Conservation (phyloP, 2,113 vertebrate genomes). For the Pionites leucogaster region DNA sequence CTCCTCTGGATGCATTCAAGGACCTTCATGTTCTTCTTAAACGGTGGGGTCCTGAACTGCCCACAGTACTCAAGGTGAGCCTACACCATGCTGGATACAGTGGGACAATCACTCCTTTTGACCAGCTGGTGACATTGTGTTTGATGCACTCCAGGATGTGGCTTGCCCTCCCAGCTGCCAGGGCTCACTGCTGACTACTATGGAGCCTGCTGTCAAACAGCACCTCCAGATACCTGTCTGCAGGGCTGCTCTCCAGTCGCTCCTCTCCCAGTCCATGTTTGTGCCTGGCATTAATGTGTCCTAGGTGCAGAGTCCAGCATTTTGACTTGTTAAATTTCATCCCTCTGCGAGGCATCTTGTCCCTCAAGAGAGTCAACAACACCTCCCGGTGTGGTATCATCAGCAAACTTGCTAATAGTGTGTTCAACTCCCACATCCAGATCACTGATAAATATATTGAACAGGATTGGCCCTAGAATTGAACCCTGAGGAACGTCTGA, state of each 20-base stretch:
- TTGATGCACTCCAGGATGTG: background rate
- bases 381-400: background rate
- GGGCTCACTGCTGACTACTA: background rate
- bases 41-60: background rate
- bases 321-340: background rate
- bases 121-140: background rate
- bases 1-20: background rate
- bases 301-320: background rate
- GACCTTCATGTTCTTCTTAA: background rate
- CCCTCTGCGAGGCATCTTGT: background rate
- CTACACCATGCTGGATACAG: fast-evolving
- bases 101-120: fast-evolving
- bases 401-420: background rate
- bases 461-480: background rate
- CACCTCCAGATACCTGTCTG: background rate
- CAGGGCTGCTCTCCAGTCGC: background rate
- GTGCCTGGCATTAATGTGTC: fast-evolving
- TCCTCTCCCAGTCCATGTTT: background rate
- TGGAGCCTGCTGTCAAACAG: background rate
- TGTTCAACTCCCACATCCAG: background rate
- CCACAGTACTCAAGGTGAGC: background rate
- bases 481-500: background rate
- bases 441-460: background rate
- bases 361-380: background rate
- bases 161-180: background rate